Evolutionary conservation across 2,888 invertebrate genomes (phyloP).

Genomic region (Chesias legatella): DNA sequence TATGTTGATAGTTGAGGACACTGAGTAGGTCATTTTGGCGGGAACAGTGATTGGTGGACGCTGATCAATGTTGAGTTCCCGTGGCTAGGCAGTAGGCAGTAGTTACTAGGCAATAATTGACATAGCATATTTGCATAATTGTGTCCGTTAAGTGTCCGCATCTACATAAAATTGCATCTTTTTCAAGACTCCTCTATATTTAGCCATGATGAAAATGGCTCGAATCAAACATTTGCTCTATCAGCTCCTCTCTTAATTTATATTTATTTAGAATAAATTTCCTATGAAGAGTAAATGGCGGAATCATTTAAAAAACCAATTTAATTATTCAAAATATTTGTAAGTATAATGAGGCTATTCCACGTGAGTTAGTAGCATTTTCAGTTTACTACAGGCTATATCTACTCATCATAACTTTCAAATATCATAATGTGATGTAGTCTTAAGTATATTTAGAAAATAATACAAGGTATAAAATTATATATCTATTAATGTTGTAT

Average conservation of each 20-base stretch:
- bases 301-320: conserved; percentile 32
- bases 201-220: conserved; percentile 55
- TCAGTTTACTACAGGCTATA: neutral
- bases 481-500: too few species aligned
- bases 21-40: conserved; percentile 36
- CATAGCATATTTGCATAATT: conserved; percentile 74
- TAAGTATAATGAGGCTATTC: conserved; percentile 15
- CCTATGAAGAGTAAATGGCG: conserved; percentile 28
- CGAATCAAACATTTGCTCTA: conserved; percentile 41
- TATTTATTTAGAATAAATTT: conserved; percentile 42
- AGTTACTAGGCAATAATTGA: conserved; percentile 72
- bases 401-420: too few species aligned
- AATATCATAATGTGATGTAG: neutral
- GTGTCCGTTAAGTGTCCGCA: conserved; percentile 68
- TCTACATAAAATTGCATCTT: conserved; percentile 76
- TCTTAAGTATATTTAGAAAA: conserved; percentile 1
- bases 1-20: conserved; percentile 40
- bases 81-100: conserved; percentile 63
- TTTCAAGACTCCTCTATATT: conserved; percentile 66
- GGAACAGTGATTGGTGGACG: conserved; percentile 32
- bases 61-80: conserved; percentile 53
- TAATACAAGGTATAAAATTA: neutral
- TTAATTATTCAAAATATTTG: conserved; percentile 14
- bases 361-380: conserved; percentile 11
- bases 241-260: conserved; percentile 38